phyloP scores from a whole-genome alignment of 2,113 vertebrate genomes.

The Oryctolagus cuniculus region mOryCun1.1 NC_091432.1:41005501-41006000 shows the following conservation, averaged over 20 bases:
- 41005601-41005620: background rate
- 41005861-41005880: slow-evolving; percentile 79
- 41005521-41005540: background rate
- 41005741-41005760: slow-evolving; percentile 68
- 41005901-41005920: slow-evolving; percentile 87
- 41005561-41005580: background rate
- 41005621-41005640: background rate
- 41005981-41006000: slow-evolving; percentile 77
- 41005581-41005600: background rate
- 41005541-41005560: background rate
- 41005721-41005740: slow-evolving; percentile 81
- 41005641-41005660: background rate
- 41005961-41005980: slow-evolving; percentile 78
- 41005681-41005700: background rate
- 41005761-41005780: slow-evolving; percentile 85
- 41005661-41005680: background rate
- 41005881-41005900: slow-evolving; percentile 83
- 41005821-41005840: slow-evolving; percentile 75
- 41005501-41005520: background rate
- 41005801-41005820: slow-evolving; percentile 77
- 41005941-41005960: slow-evolving; percentile 69
- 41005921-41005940: slow-evolving; percentile 84
- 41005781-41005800: slow-evolving; percentile 84
- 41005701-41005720: slow-evolving; percentile 4
- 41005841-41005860: slow-evolving; percentile 87